These are phyloP conservation scores for Limenitis camilla DNA, from an alignment of 2,888 invertebrate genomes.

Conservation along the genomic window DNA sequence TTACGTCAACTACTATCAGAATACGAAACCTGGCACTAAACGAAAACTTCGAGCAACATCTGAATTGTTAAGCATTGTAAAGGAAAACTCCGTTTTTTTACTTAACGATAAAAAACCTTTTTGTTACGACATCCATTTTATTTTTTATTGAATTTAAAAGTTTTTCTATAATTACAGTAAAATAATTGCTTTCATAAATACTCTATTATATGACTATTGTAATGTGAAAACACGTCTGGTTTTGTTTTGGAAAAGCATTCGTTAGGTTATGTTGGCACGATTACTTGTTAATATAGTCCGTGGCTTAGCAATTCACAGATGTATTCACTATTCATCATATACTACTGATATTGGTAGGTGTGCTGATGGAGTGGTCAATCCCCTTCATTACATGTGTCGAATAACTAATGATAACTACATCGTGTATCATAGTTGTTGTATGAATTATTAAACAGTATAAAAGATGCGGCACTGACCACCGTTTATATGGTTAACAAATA, in stretches of 20 bases:
- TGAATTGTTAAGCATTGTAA: background rate
- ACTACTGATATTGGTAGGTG: slow-evolving; percentile 18
- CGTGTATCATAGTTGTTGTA: slow-evolving; percentile 19
- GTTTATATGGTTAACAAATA: background rate
- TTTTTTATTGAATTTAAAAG: background rate
- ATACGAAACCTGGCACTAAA: background rate
- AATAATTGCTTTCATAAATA: background rate
- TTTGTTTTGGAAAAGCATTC: background rate
- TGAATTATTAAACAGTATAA: slow-evolving; percentile 24
- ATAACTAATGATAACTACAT: slow-evolving; percentile 21
- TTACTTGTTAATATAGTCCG: background rate
- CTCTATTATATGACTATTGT: background rate
- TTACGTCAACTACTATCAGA: background rate
- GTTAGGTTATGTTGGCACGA: no score
- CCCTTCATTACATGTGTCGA: slow-evolving; percentile 25
- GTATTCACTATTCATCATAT: slow-evolving; percentile 11
- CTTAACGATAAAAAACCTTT: background rate
- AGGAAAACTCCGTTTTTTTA: background rate
- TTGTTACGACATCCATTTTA: background rate
- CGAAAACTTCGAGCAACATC: background rate
- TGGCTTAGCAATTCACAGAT: background rate
- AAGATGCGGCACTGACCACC: background rate
- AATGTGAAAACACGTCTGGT: background rate
- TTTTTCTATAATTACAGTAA: background rate
- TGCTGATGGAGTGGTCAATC: slow-evolving; percentile 28